Evolutionary conservation across 1,140 invertebrate species (phyloP).

Genomic region (Drosophila insularis): DNA sequence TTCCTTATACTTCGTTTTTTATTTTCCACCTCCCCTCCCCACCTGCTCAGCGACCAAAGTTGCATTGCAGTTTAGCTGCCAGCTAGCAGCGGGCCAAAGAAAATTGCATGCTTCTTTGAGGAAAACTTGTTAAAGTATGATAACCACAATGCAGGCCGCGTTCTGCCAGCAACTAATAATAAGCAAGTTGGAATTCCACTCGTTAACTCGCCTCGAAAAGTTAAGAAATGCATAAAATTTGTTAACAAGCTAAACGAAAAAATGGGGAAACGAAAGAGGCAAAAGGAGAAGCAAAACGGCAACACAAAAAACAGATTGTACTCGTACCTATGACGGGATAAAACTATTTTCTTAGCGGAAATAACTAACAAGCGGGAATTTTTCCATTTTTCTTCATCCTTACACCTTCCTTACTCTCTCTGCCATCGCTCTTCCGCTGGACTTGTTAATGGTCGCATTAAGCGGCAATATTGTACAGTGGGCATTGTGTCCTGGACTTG

Average conservation of each 20-base stretch:
- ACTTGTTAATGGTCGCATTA: conserved; percentile 15
- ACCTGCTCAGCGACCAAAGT: conserved; percentile 7
- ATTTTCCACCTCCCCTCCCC: conserved; percentile 33
- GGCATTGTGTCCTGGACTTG: conserved; percentile 2
- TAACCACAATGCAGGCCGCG: conserved; percentile 75
- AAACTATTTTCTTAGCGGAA: conserved; percentile 70
- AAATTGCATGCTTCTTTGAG: conserved; percentile 74
- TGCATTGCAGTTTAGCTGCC: conserved; percentile 38
- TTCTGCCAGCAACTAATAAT: conserved; percentile 71
- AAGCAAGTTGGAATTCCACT: conserved; percentile 74
- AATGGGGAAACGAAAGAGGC: conserved; percentile 21
- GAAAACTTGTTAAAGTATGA: conserved; percentile 81
- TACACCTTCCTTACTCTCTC: background rate
- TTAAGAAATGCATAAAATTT: conserved; percentile 80
- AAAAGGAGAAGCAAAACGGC: conserved; percentile 18
- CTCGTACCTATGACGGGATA: conserved; percentile 21
- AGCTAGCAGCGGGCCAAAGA: conserved; percentile 50
- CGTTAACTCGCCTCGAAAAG: conserved; percentile 72
- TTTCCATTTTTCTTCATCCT: conserved; percentile 9
- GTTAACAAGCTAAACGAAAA: conserved; percentile 63
- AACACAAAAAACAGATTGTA: conserved; percentile 14
- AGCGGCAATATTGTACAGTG: conserved; percentile 7
- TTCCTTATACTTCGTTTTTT: conserved; percentile 29
- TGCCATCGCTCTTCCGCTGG: background rate
- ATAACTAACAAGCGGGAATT: conserved; percentile 71